Conservation (phyloP, 2,113 vertebrate species). For the Gambusia affinis region DNA sequence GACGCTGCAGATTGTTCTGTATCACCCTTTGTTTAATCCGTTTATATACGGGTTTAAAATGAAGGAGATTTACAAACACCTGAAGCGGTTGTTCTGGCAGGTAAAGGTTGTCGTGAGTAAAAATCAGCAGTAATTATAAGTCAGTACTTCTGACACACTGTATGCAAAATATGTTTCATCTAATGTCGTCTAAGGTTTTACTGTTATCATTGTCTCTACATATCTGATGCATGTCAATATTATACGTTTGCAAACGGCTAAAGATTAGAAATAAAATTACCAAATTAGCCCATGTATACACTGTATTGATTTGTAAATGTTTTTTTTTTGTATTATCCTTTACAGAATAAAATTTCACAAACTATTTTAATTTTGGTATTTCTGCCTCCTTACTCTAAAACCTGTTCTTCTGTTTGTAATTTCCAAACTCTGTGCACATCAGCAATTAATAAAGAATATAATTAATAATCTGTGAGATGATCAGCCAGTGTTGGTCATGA, state of each 20-base stretch:
- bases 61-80: conserved; percentile 6
- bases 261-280: neutral
- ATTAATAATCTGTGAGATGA: neutral
- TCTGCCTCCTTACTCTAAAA: too few relatives aligned
- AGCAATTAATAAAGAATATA: neutral
- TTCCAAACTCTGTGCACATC: neutral
- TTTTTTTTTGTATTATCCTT: neutral
- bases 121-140: neutral
- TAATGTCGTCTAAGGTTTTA: neutral
- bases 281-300: neutral
- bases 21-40: conserved; percentile 15
- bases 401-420: neutral
- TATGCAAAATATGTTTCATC: too few relatives aligned
- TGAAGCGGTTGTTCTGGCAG: neutral
- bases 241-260: neutral
- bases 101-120: neutral
- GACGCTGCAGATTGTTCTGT: neutral
- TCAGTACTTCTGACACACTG: neutral
- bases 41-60: conserved; percentile 6
- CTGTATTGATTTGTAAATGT: neutral
- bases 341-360: neutral
- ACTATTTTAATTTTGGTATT: too few relatives aligned
- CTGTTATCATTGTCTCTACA: neutral
- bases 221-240: neutral
- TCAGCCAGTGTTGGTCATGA: neutral